Evolutionary conservation across 2,113 vertebrate species (phyloP).

Genomic region (Plecotus auritus): DNA sequence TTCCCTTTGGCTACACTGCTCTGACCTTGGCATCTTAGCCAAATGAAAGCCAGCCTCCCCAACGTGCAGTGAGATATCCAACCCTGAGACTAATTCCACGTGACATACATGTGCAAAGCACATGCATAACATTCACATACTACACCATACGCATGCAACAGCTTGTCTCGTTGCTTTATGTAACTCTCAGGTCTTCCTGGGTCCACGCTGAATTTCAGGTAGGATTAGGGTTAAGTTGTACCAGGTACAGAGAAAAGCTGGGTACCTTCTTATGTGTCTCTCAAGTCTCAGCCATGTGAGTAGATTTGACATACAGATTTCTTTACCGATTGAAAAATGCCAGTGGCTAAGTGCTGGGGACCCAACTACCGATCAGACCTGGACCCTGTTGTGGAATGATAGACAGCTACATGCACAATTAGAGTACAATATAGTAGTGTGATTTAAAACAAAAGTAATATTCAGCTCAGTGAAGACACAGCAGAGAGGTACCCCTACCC

Average conservation of each 20-base stretch:
- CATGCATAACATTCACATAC: too few species aligned
- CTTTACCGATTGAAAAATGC: not conserved
- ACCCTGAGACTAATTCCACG: not conserved
- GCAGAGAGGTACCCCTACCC: not conserved
- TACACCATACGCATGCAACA: not conserved
- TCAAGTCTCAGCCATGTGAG: not conserved
- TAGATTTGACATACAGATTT: not conserved
- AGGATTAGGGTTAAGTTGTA: not conserved
- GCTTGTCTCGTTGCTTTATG: not conserved
- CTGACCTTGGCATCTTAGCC: not conserved
- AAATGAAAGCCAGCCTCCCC: not conserved
- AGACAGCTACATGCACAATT: not conserved
- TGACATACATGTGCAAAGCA: accelerated
- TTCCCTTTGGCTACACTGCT: not conserved
- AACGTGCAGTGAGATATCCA: not conserved
- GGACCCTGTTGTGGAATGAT: not conserved
- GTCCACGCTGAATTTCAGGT: not conserved
- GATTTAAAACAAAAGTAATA: not conserved
- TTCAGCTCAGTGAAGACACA: not conserved
- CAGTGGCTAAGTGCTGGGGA: not conserved
- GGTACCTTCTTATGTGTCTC: not conserved
- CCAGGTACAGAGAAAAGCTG: not conserved
- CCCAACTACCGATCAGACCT: not conserved
- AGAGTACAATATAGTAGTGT: not conserved
- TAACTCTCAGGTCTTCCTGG: not conserved